Evolutionary conservation across 2,113 vertebrate species (phyloP), one percentile per base, ranked within the genome.

Genomic region (Falcunculus frontatus): DNA sequence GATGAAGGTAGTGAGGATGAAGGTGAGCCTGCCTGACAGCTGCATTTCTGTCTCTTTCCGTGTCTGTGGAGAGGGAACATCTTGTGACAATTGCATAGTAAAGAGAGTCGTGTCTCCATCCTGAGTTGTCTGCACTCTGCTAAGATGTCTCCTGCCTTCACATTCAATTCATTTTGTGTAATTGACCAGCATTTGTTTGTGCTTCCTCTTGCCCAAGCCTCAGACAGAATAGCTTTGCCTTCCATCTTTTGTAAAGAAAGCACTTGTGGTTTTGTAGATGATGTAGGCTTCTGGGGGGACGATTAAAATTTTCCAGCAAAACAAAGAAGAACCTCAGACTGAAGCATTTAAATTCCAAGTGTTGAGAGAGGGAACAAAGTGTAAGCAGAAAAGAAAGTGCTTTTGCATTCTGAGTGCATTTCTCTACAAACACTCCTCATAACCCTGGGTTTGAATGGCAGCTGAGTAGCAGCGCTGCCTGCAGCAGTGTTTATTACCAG

Each of bases 291-390:
- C n/a, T 56, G 12, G 26, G 29, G 11, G 9, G 6, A 13, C 44
- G 14, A 78, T 33, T 13, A 68, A 59, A 25, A 70, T 80, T 67
- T 91, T 73, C 50, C 69, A 79, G 13, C 63, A 85, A 88, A 91
- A 83, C 57, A 90, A 75, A 94, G 65, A 84, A 59, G 33, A 91
- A 53, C 15, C 37, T 93, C 60, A 26, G 83, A 77, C 4, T 59
- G 69, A 94, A 91, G 49, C 81, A 52, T 95, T 95, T 93, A 70
- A 81, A 90, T 89, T 90, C 68, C 69, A 89, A 68, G 46, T 30
- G 32, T 53, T 94, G 64, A 64, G 73, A 92, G 57, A 86, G 6
- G 21, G 73, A 94, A 70, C 37, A 84, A 86, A 81, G 26, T 17
- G 25, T 41, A 80, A 90, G 85, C 35, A 84, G 56, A 59, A 72